Base-by-base conservation (phyloP, 1,140 invertebrate genomes). In the Drosophila baimaii region DNA sequence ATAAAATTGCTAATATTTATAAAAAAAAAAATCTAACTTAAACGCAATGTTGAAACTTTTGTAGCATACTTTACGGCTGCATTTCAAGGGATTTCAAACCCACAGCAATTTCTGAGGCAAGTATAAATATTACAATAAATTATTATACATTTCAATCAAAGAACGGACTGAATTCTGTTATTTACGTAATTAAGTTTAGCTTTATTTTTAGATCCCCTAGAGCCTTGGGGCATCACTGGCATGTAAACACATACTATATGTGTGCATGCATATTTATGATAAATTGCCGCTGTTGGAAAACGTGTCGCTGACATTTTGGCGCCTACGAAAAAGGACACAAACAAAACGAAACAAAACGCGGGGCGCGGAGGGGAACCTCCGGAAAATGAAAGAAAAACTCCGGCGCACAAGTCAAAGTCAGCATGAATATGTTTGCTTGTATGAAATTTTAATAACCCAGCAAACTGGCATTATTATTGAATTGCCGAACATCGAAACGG, bases 271-370 rank as follows among this genome's bases (percentile, higher is more conserved):
- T 86, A 88, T 86, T 86, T 86, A 88, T 86, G 82, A 86, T 86
- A 86, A 88, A 86, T 86, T 86, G 82, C 72, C 59, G 70, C 63
- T 73, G 75, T 66, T 49, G 49, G 70, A 65, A 72, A 82, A 86
- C 83, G 83, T 88, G 82, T 82, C 76, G 83, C 76, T 88, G 83
- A 88, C 83, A 88, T 86, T 86, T 88, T 79, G 79, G 79, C 71
- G 75, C 82, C 75, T 82, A 72, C 56, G 58, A 78, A 78, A 85
- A 70, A 47, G 58, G 62, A 71, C 49, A 64, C 54, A 73, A 46
- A 59, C 49, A 74, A 47, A 49, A 52, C 29, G 43, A 23, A 54
- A 54, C 41, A 62, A 47, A 49, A 59, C 46, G 15, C 29, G 19
- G 29, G 43, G 25, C 43, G 31, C 47, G 27, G 47, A 13, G 8